Evolutionary conservation across 2,888 invertebrate species (phyloP).

Genomic region (Xestoiulus laeticollis): DNA sequence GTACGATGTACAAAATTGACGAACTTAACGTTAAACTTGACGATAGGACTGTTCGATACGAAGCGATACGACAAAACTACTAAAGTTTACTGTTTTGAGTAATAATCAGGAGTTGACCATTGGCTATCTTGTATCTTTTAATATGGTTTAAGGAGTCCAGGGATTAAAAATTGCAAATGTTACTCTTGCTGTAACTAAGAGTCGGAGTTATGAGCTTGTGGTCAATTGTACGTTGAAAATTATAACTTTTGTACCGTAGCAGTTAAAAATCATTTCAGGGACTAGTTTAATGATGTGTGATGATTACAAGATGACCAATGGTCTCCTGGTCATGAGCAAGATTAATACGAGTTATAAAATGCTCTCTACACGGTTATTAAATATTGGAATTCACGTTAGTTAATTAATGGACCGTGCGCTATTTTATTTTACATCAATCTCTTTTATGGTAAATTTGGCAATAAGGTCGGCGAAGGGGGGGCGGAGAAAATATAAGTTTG

Average conservation of each 20-base stretch:
- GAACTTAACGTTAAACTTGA: background rate
- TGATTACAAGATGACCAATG: constrained; percentile 7
- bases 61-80: background rate
- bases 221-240: background rate
- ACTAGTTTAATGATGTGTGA: background rate
- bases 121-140: background rate
- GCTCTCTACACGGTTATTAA: constrained; percentile 19
- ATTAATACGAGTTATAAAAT: constrained; percentile 9
- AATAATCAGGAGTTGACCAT: background rate
- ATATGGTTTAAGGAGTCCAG: too few relatives aligned
- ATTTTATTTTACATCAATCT: constrained; percentile 10
- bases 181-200: background rate
- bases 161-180: background rate
- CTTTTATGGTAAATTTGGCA: background rate
- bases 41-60: background rate
- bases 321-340: background rate
- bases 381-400: constrained; percentile 19
- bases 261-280: background rate
- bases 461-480: background rate
- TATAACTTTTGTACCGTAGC: background rate
- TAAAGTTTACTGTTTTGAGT: background rate
- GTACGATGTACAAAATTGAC: background rate
- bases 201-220: background rate
- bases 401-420: background rate
- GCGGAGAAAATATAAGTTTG: background rate